Evolutionary conservation across 2,888 invertebrate genomes (phyloP).

Genomic region (Leptinotarsa haldemani): DNA sequence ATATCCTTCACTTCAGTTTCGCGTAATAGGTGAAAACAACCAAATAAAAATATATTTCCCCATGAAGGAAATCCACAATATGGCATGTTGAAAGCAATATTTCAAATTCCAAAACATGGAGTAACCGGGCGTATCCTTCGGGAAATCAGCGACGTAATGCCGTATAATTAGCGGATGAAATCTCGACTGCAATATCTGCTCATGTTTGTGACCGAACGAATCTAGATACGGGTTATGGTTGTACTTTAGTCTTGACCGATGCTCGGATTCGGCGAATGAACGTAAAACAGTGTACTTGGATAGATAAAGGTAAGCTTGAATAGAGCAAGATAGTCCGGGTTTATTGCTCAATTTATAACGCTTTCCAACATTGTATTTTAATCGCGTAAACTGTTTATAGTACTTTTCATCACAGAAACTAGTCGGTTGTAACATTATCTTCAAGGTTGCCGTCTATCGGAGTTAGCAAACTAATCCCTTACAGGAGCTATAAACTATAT

Average conservation of each 20-base stretch:
- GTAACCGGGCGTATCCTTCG: constrained; percentile 52
- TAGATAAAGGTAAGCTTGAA: constrained; percentile 27
- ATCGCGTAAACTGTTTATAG: constrained; percentile 7
- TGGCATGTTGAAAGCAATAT: constrained; percentile 49
- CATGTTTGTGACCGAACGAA: constrained; percentile 37
- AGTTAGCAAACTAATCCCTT: too few species aligned
- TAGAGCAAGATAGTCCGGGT: constrained; percentile 5
- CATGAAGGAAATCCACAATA: constrained; percentile 29
- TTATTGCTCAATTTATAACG: constrained; percentile 8
- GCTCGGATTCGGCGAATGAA: constrained; percentile 30
- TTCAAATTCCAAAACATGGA: constrained; percentile 48
- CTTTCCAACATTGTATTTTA: constrained; percentile 5
- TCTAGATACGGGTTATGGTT: constrained; percentile 34
- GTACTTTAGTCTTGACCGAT: constrained; percentile 34
- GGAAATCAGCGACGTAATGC: constrained; percentile 57
- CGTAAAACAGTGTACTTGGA: constrained; percentile 33
- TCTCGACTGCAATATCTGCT: constrained; percentile 33
- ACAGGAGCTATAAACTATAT: too few species aligned
- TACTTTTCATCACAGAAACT: not conserved
- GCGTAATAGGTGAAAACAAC: constrained; percentile 27
- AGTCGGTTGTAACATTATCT: not conserved
- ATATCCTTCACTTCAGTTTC: constrained; percentile 25
- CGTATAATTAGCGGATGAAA: constrained; percentile 53
- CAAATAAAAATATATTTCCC: constrained; percentile 25
- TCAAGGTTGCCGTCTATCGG: too few species aligned